Evolutionary conservation across 2,888 invertebrate species (phyloP), one percentile per base, ranked within the genome.

Genomic region (Dicyrtoma fusca): DNA sequence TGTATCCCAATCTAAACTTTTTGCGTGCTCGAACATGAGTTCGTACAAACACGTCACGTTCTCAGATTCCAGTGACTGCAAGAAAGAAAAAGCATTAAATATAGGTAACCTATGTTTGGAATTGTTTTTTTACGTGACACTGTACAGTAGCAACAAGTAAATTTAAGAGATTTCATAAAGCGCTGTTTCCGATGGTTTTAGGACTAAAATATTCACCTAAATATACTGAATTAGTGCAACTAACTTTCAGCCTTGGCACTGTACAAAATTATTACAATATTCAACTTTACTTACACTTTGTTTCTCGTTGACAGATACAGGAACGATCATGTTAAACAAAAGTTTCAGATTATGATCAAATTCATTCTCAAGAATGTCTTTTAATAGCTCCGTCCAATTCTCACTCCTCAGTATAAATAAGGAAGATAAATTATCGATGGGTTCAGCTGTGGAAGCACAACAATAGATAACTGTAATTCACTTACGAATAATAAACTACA

Each of bases 1-100:
- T 1, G 86, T 85, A 76, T 87, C 87, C 85, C 86, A 86, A 68
- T 86, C 84, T 81, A 85, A 84, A 19, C 83, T 81, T 72, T 83
- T 83, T 4, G 83, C 83, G 64, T 83, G 82, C 72, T 85, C 84
- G 75, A 84, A 82, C 82, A 86, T 82, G 64, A 83, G 82, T 34
- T 82, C 82, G 71, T 84, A 85, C 63, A 84, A 44, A 64, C 77
- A 79, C 0, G 77, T 77, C 1, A 79, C 71, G 25, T 68, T 76
- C 19, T 70, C 73, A 51, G 65, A 25, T 47, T 75, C 51, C 19
- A 62, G 17, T 34, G 21, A 17, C 49, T 57, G 17, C 4, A 45
- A 26, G 45, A 68, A n/a, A 44, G 2, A 25, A 57, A 13, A 57
- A n/a, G 13, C 26, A 13, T 45, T 45, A 45, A 45, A 45, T 45